Conservation (phyloP, 2,113 vertebrate genomes). For the Chionodraco myersi region DNA sequence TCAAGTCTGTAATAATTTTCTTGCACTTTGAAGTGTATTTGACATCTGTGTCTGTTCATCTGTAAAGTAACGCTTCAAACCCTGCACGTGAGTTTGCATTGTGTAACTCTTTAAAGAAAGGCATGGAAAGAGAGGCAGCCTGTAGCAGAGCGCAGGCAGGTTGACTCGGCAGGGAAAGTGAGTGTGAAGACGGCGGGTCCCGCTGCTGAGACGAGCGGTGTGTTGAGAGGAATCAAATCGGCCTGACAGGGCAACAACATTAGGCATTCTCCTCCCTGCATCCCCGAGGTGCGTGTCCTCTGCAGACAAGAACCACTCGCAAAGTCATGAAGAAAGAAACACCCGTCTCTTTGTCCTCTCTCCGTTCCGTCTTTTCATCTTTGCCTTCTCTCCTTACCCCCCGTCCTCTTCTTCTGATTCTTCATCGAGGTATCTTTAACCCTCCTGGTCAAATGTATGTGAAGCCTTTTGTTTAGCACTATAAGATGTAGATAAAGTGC, state of each 20-base stretch:
- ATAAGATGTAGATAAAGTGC: too few relatives aligned
- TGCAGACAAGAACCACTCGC: slow-evolving; percentile 66
- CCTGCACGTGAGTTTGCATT: not conserved
- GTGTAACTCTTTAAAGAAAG: not conserved
- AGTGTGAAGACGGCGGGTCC: slow-evolving; percentile 71
- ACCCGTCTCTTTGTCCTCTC: slow-evolving; percentile 1
- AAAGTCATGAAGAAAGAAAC: slow-evolving; percentile 56
- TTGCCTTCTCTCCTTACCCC: too few relatives aligned
- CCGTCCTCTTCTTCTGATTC: not conserved
- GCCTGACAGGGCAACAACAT: slow-evolving; percentile 70
- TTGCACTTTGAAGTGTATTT: too few relatives aligned
- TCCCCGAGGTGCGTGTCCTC: slow-evolving; percentile 72
- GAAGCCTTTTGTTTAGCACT: too few relatives aligned
- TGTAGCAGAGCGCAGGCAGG: slow-evolving; percentile 10
- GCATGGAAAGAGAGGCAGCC: not conserved
- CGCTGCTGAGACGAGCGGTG: slow-evolving; percentile 47
- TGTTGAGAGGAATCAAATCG: slow-evolving; percentile 75
- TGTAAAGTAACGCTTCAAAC: too few relatives aligned
- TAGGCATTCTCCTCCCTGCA: slow-evolving; percentile 74
- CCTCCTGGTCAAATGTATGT: not conserved
- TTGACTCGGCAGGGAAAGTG: slow-evolving; percentile 73
- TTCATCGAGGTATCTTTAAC: not conserved
- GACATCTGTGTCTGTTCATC: too few relatives aligned
- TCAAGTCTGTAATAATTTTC: too few relatives aligned
- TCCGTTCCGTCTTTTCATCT: not conserved